Conservation (phyloP, 1,140 invertebrate genomes). For the Cardiocondyla obscurior region DNA sequence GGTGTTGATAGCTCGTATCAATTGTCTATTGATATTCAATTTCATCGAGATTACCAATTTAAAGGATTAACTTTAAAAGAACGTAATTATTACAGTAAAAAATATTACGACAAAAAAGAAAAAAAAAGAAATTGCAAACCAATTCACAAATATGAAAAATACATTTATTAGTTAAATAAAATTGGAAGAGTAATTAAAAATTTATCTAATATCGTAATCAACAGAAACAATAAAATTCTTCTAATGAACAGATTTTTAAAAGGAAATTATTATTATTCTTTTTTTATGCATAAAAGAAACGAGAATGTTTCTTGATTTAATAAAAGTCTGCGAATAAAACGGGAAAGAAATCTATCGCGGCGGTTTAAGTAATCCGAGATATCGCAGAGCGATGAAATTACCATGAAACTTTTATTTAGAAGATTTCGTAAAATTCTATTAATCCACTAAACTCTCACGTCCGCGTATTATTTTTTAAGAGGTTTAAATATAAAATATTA, state of each 20-base stretch:
- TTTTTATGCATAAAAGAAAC: neutral
- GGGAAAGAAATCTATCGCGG: too few relatives aligned
- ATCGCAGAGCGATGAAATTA: neutral
- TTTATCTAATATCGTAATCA: neutral
- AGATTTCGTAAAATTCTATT: neutral
- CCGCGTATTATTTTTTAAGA: neutral
- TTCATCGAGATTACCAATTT: neutral
- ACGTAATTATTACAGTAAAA: neutral
- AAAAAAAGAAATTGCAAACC: neutral
- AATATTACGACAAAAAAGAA: neutral
- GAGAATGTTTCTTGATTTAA: neutral
- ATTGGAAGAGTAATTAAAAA: neutral
- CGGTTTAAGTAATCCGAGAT: neutral
- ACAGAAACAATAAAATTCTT: neutral
- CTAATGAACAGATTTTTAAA: neutral
- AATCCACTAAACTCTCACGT: neutral
- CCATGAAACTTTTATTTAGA: neutral
- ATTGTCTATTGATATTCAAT: neutral
- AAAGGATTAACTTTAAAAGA: neutral
- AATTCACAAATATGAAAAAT: neutral
- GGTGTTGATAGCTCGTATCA: constrained; percentile 13
- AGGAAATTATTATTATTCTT: too few relatives aligned
- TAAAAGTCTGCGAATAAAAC: neutral
- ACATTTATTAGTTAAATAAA: neutral
- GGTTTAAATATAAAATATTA: neutral